Percentiles rank a stretch among this genome's conserved stretches.
These are phyloP conservation scores for Megathymus violae DNA, from an alignment of 1,140 invertebrate genomes.

Conservation along the genomic window DNA sequence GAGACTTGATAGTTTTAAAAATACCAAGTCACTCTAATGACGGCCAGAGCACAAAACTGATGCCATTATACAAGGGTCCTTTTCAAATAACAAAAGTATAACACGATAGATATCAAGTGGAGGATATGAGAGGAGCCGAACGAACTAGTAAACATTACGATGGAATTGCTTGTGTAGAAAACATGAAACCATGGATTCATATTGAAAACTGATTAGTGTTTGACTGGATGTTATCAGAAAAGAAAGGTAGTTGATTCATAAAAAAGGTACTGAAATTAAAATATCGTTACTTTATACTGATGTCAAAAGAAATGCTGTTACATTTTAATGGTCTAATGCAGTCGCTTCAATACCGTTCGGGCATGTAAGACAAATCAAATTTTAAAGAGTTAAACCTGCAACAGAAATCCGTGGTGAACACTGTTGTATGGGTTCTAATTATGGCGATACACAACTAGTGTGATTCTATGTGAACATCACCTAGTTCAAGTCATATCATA, in stretches of 20 bases:
- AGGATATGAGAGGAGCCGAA: conserved; percentile 29
- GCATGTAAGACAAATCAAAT: background rate
- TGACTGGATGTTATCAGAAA: conserved; percentile 12
- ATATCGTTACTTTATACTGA: background rate
- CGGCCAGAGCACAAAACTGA: conserved; percentile 46
- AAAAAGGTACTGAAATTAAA: background rate
- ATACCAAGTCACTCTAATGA: conserved; percentile 42
- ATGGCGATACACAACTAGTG: conserved; percentile 13
- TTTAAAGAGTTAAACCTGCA: no score
- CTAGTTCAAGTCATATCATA: conserved; percentile 8
- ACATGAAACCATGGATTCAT: conserved; percentile 41
- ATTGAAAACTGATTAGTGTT: background rate
- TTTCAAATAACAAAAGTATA: conserved; percentile 32
- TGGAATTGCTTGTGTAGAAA: conserved; percentile 33
- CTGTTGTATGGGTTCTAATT: background rate
- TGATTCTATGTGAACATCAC: conserved; percentile 16
- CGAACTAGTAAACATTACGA: conserved; percentile 30
- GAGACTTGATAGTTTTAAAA: conserved; percentile 45
- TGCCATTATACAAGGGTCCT: conserved; percentile 50
- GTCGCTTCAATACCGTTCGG: conserved; percentile 7
- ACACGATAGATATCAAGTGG: conserved; percentile 19
- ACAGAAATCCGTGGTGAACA: conserved; percentile 15
- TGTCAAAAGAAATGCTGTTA: background rate
- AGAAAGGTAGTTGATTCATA: background rate
- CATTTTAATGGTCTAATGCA: conserved; percentile 14